Evolutionary conservation across 2,113 vertebrate genomes (phyloP).

Genomic region (Amphilophus citrinellus): DNA sequence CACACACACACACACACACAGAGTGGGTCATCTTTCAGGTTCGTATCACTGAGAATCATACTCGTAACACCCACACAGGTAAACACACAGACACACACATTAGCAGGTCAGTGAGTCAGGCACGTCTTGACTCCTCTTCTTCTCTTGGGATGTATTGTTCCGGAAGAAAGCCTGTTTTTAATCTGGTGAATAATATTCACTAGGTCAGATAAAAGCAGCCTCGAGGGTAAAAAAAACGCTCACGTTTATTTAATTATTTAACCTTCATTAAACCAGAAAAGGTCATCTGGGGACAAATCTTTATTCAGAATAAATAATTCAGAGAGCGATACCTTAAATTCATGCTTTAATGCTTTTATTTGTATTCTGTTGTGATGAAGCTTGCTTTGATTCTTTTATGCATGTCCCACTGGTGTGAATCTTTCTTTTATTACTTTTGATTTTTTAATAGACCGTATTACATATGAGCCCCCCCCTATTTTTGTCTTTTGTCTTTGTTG

Average conservation of each 20-base stretch:
- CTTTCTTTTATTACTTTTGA: neutral
- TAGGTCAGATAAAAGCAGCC: constrained; percentile 46
- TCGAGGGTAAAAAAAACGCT: neutral
- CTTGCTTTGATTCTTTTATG: neutral
- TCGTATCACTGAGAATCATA: neutral
- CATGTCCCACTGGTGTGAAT: neutral
- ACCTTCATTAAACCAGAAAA: constrained; percentile 16
- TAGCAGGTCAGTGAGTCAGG: neutral
- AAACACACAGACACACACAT: neutral
- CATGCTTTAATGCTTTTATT: neutral
- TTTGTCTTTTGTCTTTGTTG: neutral
- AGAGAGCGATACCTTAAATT: neutral
- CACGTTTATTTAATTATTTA: constrained; percentile 43
- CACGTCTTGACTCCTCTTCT: neutral
- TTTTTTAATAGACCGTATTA: neutral
- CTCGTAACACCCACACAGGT: neutral
- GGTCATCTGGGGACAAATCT: constrained; percentile 17
- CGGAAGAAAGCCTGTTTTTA: constrained; percentile 38
- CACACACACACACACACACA: neutral
- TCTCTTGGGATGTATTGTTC: constrained; percentile 1
- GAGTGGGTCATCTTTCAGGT: neutral
- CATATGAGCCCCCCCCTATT: neutral
- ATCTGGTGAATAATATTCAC: constrained; percentile 47
- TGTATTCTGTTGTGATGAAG: neutral
- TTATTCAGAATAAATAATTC: constrained; percentile 16